These are phyloP conservation scores for Cyanistes caeruleus DNA, from an alignment of 2,113 vertebrate species.

Conservation along the genomic window DNA sequence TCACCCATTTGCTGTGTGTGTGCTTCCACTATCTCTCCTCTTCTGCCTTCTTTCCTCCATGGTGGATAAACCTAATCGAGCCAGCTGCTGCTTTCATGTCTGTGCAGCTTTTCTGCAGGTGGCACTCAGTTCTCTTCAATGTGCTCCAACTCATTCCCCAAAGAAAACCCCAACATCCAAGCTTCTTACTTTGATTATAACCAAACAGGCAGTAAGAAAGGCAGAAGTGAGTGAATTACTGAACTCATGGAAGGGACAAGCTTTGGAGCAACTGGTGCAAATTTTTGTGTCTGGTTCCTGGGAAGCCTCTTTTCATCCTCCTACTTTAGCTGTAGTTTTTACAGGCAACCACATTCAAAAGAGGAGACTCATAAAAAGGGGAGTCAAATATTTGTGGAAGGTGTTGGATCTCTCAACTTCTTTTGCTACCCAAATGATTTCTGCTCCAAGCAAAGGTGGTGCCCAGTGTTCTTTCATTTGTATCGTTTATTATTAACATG, in stretches of 20 bases:
- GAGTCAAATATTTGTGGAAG: neutral
- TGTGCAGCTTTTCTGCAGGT: neutral
- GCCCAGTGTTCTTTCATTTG: neutral
- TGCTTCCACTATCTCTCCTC: neutral
- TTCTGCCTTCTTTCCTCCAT: neutral
- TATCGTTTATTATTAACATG: neutral
- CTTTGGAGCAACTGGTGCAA: neutral
- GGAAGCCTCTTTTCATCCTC: neutral
- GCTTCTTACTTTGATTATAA: neutral
- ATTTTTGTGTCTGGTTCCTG: neutral
- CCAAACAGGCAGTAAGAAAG: neutral
- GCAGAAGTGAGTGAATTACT: neutral
- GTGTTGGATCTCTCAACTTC: neutral
- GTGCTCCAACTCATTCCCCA: neutral
- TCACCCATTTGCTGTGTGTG: neutral
- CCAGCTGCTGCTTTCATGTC: neutral
- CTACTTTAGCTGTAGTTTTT: neutral
- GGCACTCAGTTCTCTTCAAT: neutral
- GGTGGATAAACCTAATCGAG: neutral
- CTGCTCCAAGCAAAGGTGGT: neutral
- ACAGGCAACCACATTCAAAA: constrained; percentile 11
- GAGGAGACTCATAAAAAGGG: neutral
- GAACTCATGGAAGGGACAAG: neutral
- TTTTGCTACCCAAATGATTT: neutral
- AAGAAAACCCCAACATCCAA: neutral